Conservation (phyloP, 2,113 vertebrate species). For the Tiliqua scincoides region DNA sequence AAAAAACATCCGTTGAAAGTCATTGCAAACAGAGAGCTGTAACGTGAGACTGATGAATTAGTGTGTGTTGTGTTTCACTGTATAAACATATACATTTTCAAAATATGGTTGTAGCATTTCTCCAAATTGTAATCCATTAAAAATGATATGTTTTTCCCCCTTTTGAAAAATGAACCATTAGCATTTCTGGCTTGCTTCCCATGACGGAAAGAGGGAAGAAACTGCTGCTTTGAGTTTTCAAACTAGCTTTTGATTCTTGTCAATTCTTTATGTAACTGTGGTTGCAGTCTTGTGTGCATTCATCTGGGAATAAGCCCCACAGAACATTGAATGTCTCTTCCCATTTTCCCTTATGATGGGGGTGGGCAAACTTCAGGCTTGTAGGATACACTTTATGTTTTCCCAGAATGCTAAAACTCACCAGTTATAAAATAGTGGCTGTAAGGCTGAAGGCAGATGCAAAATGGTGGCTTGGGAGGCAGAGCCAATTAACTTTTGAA, state of each 20-base stretch:
- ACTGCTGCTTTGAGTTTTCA: background rate
- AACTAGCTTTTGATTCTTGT: background rate
- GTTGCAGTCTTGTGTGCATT: background rate
- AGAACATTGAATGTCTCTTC: background rate
- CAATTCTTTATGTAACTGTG: background rate
- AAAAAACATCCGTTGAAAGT: conserved; percentile 51
- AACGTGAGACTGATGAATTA: conserved; percentile 41
- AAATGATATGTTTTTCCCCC: conserved; percentile 34
- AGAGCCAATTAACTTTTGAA: too few relatives aligned
- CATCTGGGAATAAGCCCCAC: background rate
- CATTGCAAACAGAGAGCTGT: conserved; percentile 52
- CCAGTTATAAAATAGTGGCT: too few relatives aligned
- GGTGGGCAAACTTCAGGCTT: too few relatives aligned
- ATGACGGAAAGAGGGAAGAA: conserved; percentile 3
- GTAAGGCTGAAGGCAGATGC: too few relatives aligned
- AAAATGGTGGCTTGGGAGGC: too few relatives aligned
- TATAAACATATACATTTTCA: conserved; percentile 51
- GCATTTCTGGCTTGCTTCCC: conserved; percentile 44
- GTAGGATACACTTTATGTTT: too few relatives aligned
- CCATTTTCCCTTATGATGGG: background rate
- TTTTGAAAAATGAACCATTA: conserved; percentile 59
- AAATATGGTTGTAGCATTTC: conserved; percentile 51
- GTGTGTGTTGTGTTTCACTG: conserved; percentile 44
- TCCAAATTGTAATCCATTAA: conserved; percentile 54
- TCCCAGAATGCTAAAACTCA: too few relatives aligned